Conservation (phyloP, 2,888 invertebrate species). For the Conus canariensis region DNA sequence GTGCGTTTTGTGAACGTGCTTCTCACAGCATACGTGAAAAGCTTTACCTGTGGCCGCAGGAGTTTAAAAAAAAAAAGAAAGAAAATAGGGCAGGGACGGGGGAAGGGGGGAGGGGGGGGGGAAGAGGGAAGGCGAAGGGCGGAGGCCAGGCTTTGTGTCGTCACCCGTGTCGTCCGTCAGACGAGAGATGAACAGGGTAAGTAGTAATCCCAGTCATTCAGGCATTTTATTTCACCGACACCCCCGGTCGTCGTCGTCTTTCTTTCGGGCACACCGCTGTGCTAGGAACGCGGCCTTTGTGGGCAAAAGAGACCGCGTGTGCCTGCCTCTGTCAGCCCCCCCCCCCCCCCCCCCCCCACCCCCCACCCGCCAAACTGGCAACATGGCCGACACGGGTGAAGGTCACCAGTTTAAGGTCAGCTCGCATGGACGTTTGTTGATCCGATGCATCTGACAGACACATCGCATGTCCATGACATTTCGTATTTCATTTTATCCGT, state of each 20-base stretch:
- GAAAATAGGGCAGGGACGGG: background rate
- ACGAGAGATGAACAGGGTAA: background rate
- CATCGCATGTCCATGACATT: no score
- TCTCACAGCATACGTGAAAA: background rate
- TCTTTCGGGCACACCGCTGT: background rate
- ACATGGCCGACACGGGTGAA: no score
- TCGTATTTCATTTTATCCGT: no score
- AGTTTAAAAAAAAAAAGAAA: background rate
- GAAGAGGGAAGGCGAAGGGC: background rate
- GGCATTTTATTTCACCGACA: background rate
- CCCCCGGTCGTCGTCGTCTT: background rate
- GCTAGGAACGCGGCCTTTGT: background rate
- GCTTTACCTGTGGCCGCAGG: background rate
- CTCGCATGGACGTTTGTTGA: no score
- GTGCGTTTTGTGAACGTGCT: background rate
- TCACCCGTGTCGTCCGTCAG: background rate
- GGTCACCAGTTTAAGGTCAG: no score
- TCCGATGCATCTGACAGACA: no score
- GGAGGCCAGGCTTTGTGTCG: background rate
- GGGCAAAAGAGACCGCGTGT: background rate
- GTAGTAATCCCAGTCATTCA: background rate
- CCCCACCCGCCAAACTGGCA: no score
- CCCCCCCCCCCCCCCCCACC: no score
- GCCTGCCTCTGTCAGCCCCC: no score
- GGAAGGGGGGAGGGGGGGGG: no score